phyloP scores from a whole-genome alignment of 2,113 vertebrate species.

The Phyllostomus hastatus region DNA sequence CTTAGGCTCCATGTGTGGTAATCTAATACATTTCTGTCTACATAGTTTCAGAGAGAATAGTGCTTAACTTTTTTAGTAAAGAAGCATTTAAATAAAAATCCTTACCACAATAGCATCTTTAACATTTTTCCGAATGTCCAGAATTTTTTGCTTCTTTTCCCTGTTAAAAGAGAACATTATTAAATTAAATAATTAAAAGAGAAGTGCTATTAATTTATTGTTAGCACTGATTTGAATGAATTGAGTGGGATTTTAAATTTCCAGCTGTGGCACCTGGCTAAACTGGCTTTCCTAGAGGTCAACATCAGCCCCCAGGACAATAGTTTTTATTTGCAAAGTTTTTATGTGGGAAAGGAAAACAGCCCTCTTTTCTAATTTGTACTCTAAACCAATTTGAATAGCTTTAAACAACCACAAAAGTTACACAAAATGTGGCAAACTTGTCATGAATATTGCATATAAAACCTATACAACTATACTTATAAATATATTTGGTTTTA shows the following conservation, averaged over 20 bases:
- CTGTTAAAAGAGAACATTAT: slow-evolving; percentile 74
- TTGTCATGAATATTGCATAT: neutral
- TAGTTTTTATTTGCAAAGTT: slow-evolving; percentile 51
- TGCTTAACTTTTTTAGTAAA: slow-evolving; percentile 46
- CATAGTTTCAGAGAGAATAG: slow-evolving; percentile 49
- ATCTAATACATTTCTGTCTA: slow-evolving; percentile 63
- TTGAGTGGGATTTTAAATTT: neutral
- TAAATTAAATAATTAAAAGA: slow-evolving; percentile 70
- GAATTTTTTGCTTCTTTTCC: slow-evolving; percentile 99
- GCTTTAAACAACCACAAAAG: neutral
- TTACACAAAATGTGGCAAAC: neutral
- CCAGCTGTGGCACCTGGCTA: slow-evolving; percentile 1
- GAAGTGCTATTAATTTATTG: slow-evolving; percentile 56
- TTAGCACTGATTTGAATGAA: slow-evolving; percentile 40
- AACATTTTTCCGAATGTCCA: slow-evolving; percentile 99
- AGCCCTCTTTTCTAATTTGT: neutral
- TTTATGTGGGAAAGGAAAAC: slow-evolving; percentile 56
- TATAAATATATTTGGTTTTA: neutral
- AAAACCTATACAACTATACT: neutral
- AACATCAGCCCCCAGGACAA: neutral
- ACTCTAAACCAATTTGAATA: slow-evolving; percentile 51
- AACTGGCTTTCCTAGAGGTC: neutral
- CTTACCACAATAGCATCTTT: slow-evolving; percentile 99
- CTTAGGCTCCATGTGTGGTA: slow-evolving; percentile 63
- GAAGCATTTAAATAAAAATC: slow-evolving; percentile 49